Conservation (phyloP, 2,797 vertebrate genomes). For the Falco naumanni region DNA sequence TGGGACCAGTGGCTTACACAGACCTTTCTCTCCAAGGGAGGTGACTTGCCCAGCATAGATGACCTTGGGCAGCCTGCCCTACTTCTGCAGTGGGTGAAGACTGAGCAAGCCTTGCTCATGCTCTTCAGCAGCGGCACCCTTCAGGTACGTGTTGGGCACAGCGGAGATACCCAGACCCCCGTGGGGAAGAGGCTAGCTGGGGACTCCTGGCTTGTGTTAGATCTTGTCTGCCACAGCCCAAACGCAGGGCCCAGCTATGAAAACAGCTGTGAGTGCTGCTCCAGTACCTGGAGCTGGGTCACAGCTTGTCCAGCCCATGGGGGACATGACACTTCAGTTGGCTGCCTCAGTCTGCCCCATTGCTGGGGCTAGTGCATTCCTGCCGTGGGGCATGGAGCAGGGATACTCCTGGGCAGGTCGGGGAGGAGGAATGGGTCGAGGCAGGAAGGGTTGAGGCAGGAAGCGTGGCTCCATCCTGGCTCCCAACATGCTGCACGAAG, state of each 20-base stretch:
- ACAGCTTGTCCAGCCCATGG: background rate
- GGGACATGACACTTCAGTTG: background rate
- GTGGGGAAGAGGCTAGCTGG: background rate
- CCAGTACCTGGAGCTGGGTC: background rate
- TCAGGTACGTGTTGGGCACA: constrained; percentile 82
- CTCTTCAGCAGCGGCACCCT: constrained; percentile 94
- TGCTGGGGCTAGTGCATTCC: background rate
- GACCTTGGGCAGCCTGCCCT: constrained; percentile 73
- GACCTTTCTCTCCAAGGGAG: constrained; percentile 82
- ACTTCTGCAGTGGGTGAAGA: constrained; percentile 97
- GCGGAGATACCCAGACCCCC: background rate
- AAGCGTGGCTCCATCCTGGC: background rate
- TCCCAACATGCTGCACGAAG: background rate
- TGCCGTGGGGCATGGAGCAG: background rate
- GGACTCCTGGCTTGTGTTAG: background rate
- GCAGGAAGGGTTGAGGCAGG: constrained; percentile 54
- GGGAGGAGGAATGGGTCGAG: constrained; percentile 43
- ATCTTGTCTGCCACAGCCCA: background rate
- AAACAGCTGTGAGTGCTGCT: background rate
- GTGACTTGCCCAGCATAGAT: constrained; percentile 86
- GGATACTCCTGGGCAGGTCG: background rate
- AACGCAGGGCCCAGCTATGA: background rate
- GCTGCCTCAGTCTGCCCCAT: background rate
- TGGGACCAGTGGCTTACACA: background rate
- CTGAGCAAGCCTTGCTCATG: constrained; percentile 95